Percentiles rank a stretch among this genome's conserved stretches.
Evolutionary conservation across 2,113 vertebrate species (phyloP).

Genomic region (Amblyornis subalaris): DNA sequence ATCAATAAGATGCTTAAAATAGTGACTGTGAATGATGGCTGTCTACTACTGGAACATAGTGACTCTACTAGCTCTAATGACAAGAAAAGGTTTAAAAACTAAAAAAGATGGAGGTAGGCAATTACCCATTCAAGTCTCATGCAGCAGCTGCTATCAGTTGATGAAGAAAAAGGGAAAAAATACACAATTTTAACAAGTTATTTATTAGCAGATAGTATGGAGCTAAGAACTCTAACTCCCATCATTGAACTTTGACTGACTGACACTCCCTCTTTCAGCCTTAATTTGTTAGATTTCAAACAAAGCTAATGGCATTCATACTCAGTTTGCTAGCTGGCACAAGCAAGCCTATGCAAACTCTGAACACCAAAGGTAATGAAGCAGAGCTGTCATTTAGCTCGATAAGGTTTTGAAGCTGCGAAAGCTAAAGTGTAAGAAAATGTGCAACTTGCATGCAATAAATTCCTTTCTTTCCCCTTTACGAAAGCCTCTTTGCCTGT

Average conservation of each 20-base stretch:
- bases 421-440: conserved; percentile 31
- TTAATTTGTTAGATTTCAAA: conserved; percentile 22
- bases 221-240: neutral
- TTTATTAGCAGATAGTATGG: neutral
- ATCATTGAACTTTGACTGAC: neutral
- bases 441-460: neutral
- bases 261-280: neutral
- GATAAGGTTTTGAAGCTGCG: neutral
- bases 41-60: neutral
- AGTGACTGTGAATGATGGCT: neutral
- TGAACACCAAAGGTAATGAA: conserved; percentile 10
- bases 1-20: neutral
- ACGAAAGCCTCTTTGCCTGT: conserved; percentile 14
- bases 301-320: neutral
- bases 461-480: neutral
- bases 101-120: neutral
- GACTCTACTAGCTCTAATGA: neutral
- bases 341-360: neutral
- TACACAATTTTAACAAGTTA: neutral
- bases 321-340: neutral
- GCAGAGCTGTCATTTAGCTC: neutral
- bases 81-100: neutral
- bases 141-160: neutral
- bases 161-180: neutral
- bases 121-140: neutral